Evolutionary conservation across 2,888 invertebrate genomes (phyloP).

Genomic region (Hyalella azteca): DNA sequence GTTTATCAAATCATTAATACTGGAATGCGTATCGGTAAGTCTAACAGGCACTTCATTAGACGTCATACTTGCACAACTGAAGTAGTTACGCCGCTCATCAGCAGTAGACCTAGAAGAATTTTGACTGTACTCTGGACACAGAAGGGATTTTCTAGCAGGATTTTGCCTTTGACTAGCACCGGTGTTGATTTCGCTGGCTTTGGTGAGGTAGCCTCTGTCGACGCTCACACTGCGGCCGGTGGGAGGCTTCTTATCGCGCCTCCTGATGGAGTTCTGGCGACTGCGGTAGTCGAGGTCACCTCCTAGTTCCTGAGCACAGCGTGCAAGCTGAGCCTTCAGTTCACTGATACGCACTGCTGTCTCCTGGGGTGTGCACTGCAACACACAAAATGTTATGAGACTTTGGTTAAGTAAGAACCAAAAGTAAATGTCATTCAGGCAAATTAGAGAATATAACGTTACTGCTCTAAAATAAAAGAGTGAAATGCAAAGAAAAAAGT

Average conservation of each 20-base stretch:
- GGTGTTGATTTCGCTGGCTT: constrained; percentile 38
- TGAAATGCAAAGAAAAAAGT: too few species aligned
- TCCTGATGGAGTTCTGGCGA: constrained; percentile 41
- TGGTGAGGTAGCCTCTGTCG: constrained; percentile 58
- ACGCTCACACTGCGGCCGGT: constrained; percentile 58
- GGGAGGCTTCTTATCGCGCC: constrained; percentile 21
- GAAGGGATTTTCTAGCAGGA: neutral
- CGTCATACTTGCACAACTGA: constrained; percentile 16
- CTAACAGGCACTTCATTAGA: constrained; percentile 26
- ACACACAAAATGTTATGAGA: too few species aligned
- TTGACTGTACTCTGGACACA: neutral
- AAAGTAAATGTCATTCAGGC: too few species aligned
- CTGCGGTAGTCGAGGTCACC: constrained; percentile 47
- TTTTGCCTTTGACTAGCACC: constrained; percentile 21
- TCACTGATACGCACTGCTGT: constrained; percentile 51
- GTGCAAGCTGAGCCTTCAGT: constrained; percentile 52
- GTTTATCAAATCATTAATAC: constrained; percentile 20
- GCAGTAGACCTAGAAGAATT: neutral
- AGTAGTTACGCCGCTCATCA: neutral
- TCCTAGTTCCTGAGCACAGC: constrained; percentile 45
- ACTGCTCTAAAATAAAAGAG: too few species aligned
- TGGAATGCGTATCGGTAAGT: neutral
- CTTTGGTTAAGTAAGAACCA: too few species aligned
- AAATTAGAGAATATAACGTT: too few species aligned
- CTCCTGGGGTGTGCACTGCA: constrained; percentile 43